Evolutionary conservation across 2,888 invertebrate genomes (phyloP), one percentile per base, ranked within the genome.

Genomic region (Synanthedon formicaeformis): DNA sequence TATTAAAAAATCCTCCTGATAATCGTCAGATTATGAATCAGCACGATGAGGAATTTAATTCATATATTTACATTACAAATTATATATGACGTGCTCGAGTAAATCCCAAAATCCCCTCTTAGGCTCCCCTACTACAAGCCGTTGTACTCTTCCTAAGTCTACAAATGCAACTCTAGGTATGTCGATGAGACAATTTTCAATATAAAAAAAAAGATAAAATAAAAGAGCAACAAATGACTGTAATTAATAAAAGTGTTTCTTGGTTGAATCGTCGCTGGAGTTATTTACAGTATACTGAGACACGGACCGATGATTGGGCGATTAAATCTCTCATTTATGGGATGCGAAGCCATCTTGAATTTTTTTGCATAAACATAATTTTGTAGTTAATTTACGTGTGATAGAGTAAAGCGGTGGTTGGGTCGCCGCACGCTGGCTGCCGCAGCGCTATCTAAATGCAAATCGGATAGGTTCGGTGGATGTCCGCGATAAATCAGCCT

Each of bases 391-490:
- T 84, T 81, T 81, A 79, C 77, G 73, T 71, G 69, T 63, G 71
- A 79, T 81, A 82, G 76, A 78, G 81, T 78, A 54, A 55, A 57
- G 62, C 58, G 64, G 62, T 61, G 58, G 63, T 65, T 66, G 55
- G 63, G 61, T 60, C 61, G 64, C 60, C 58, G 64, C 63, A 61
- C 66, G 63, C 65, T 53, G 51, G 40, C 55, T 56, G 56, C 61
- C 71, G 65, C 64, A 51, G 69, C 66, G 78, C 83, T 83, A 85
- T 86, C 86, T 86, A 87, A 85, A 87, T 87, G 86, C 86, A 85
- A 87, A 87, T 87, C 83, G 81, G 80, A 81, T 84, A 82, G 84
- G 81, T 82, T 79, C 79, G 72, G 76, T 80, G 79, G 82, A 81
- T 79, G 82, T 79, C 74, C 73, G 71, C 78, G 75, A 85, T 85